Evolutionary conservation across 2,888 invertebrate genomes (phyloP).

Genomic region (Caenorhabditis doughertyi): DNA sequence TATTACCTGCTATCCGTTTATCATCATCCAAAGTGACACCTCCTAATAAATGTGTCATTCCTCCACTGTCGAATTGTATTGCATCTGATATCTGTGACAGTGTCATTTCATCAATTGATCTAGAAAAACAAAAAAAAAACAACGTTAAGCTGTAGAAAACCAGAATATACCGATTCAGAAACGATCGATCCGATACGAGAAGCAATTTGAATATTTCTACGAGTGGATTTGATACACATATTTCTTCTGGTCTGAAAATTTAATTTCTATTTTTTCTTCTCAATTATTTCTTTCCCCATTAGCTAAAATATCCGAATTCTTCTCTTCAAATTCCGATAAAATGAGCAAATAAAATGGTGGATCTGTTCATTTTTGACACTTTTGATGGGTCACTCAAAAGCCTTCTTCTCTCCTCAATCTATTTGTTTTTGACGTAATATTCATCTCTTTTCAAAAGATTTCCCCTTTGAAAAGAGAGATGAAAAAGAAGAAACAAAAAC

Average conservation of each 20-base stretch:
- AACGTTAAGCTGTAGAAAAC: background rate
- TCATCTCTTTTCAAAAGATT: conserved; percentile 27
- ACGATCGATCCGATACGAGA: conserved; percentile 75
- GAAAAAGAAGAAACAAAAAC: background rate
- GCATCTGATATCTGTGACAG: conserved; percentile 78
- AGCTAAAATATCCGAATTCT: background rate
- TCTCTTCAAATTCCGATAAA: background rate
- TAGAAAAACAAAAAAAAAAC: conserved; percentile 13
- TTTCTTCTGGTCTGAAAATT: conserved; percentile 77
- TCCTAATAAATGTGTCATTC: conserved; percentile 80
- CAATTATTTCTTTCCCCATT: background rate
- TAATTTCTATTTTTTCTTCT: background rate
- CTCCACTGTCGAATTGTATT: conserved; percentile 77
- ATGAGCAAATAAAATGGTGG: conserved; percentile 38
- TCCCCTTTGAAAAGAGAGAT: background rate
- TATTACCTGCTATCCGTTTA: conserved; percentile 73
- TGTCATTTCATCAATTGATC: conserved; percentile 79
- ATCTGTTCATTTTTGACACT: conserved; percentile 62
- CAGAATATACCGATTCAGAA: conserved; percentile 66
- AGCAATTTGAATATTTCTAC: conserved; percentile 81
- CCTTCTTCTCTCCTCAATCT: conserved; percentile 14
- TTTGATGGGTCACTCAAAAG: conserved; percentile 63
- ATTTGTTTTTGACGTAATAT: conserved; percentile 51
- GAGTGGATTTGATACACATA: conserved; percentile 82
- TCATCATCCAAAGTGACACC: conserved; percentile 78